These are phyloP conservation scores for Cheilosia urbana DNA, from an alignment of 2,888 invertebrate genomes.

Conservation along the genomic window DNA sequence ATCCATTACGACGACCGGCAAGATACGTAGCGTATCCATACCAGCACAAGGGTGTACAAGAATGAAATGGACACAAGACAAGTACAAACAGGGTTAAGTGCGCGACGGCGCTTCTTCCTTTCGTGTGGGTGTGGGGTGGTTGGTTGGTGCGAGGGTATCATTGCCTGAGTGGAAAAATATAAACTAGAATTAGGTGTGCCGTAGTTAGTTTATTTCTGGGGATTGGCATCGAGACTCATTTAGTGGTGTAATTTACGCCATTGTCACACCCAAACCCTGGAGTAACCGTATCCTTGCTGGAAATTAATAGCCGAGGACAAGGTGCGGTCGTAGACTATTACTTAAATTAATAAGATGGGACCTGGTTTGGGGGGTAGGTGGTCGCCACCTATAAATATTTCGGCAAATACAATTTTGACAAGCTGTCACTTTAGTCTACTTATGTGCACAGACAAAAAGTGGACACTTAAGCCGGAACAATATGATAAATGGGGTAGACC, in stretches of 20 bases:
- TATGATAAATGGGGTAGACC: constrained; percentile 38
- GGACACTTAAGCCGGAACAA: constrained; percentile 26
- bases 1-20: constrained; percentile 51
- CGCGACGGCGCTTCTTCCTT: neutral
- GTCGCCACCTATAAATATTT: constrained; percentile 6
- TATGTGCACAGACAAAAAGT: neutral
- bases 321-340: constrained; percentile 61
- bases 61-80: neutral
- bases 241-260: constrained; percentile 58
- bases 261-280: constrained; percentile 45
- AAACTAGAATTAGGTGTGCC: constrained; percentile 72
- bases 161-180: constrained; percentile 38
- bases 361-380: neutral
- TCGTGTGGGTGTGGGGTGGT: neutral
- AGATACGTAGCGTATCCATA: neutral
- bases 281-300: constrained; percentile 24
- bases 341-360: constrained; percentile 51
- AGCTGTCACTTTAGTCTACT: constrained; percentile 10
- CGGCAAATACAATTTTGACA: constrained; percentile 40
- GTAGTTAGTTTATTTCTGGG: constrained; percentile 66
- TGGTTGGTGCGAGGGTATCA: neutral
- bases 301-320: constrained; percentile 51
- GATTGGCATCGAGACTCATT: constrained; percentile 66
- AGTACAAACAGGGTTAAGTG: neutral
- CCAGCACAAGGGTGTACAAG: neutral